phyloP scores from a whole-genome alignment of 64 coral and sea anemone species.

The Dendrophyllia cribrosa region DNA sequence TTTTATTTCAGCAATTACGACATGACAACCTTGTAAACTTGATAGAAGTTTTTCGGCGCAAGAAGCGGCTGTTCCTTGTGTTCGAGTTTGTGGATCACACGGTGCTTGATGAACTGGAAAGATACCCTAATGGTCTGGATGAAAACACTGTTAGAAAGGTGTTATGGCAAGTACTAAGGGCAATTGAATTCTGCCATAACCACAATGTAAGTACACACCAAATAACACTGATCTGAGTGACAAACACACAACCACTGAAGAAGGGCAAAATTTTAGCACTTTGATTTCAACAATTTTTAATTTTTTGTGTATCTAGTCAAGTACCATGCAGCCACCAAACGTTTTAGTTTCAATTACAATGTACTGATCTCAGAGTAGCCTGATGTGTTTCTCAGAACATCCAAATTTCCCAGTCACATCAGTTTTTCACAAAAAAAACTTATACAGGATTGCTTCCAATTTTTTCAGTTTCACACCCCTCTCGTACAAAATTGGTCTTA shows the following conservation, averaged over 20 bases:
- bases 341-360: too few relatives aligned
- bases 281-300: too few relatives aligned
- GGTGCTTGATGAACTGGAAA: conserved; percentile 95
- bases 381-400: too few relatives aligned
- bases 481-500: too few relatives aligned
- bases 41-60: conserved; percentile 95
- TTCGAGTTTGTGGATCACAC: conserved; percentile 99
- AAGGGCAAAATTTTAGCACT: not conserved
- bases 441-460: too few relatives aligned
- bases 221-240: not conserved
- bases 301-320: too few relatives aligned
- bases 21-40: conserved; percentile 99
- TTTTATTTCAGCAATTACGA: conserved; percentile 90
- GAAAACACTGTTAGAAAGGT: conserved; percentile 86
- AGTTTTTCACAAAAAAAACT: too few relatives aligned
- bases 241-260: not conserved
- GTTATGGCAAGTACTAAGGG: conserved; percentile 95
- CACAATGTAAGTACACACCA: conserved; percentile 84
- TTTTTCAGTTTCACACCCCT: too few relatives aligned
- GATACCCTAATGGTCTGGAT: conserved; percentile 98
- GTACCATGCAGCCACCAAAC: too few relatives aligned
- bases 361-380: too few relatives aligned
- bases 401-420: too few relatives aligned
- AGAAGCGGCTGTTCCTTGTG: conserved; percentile 96
- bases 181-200: conserved; percentile 95